A percentile compares a stretch with the other conserved stretches of the same genome.
These are phyloP conservation scores for Sesamia nonagrioides DNA, from an alignment of 1,140 invertebrate species.

Conservation along the genomic window DNA sequence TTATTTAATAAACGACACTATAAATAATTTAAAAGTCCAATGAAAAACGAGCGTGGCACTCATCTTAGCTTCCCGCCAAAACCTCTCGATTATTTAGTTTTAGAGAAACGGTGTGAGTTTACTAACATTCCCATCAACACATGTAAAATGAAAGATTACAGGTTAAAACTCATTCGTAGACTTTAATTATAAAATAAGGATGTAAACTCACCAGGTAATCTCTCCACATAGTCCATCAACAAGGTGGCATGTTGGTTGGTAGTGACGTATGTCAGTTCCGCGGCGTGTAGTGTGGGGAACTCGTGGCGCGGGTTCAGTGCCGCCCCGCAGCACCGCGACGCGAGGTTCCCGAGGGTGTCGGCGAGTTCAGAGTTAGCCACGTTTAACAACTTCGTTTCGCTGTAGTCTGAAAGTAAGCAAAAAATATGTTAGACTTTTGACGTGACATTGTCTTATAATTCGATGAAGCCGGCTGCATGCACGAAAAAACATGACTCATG, in stretches of 20 bases:
- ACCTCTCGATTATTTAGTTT: no score
- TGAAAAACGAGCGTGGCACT: no score
- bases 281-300: constrained; percentile 89
- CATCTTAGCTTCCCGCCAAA: no score
- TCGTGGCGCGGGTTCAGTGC: constrained; percentile 93
- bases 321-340: constrained; percentile 93
- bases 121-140: no score
- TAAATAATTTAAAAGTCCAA: no score
- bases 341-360: constrained; percentile 97
- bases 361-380: constrained; percentile 97
- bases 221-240: constrained; percentile 72
- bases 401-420: constrained; percentile 92
- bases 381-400: constrained; percentile 91
- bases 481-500: no score
- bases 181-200: not conserved
- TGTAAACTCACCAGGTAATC: constrained; percentile 87
- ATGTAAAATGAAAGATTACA: no score
- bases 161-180: no score
- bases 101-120: no score
- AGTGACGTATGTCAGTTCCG: constrained; percentile 70
- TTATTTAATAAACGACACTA: no score
- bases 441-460: no score
- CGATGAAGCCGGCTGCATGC: no score
- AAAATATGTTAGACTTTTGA: not conserved
- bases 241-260: constrained; percentile 14